Base-by-base conservation (phyloP, 2,888 invertebrate genomes). In the Schrankia costaestrigalis region DNA sequence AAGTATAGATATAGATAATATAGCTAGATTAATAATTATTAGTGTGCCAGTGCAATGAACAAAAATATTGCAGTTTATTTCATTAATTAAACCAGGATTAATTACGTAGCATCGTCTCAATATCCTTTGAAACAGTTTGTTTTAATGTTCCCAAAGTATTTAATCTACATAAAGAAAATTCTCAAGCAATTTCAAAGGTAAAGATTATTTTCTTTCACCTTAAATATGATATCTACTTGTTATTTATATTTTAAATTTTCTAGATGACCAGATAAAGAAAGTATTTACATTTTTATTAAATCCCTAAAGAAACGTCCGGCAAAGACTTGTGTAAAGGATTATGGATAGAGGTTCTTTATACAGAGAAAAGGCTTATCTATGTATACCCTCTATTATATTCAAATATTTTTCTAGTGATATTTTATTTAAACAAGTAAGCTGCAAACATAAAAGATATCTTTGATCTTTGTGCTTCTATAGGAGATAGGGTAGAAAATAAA, bases 381-480 rank as follows among this genome's bases (percentile, higher is more conserved):
- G 64, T 69, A 62, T 68, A 56, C 56, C 63, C 63, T 61, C 72
- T 62, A 72, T 80, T 77, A 73, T 76, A 71, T 75, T 80, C 66
- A 69, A 77, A 77, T 73, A 83, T 78, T 82, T 84, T 84, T 81
- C 72, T 78, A 78, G 74, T 78, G 63, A 80, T 82, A 83, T 84
- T 85, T 82, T 81, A 81, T 84, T 80, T 71, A 55, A 68, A 59
- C 59, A 40, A 68, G 56, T 60, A 58, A 69, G 61, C 60, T 59
- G 33, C 45, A 43, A 45, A 46, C 41, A 50, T 43, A 49, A 58
- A 59, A 41, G 47, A 46, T 74, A 65, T 73, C 80, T 85, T 83
- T 83, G 80, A 86, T 82, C 76, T 75, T 46, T 49, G 35, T 41
- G 49, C 57, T 59, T 56, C 53, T 54, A 45, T 58, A 44, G 38